phyloP scores from a whole-genome alignment of 2,113 vertebrate species.

The Sinocyclocheilus rhinocerous region DNA sequence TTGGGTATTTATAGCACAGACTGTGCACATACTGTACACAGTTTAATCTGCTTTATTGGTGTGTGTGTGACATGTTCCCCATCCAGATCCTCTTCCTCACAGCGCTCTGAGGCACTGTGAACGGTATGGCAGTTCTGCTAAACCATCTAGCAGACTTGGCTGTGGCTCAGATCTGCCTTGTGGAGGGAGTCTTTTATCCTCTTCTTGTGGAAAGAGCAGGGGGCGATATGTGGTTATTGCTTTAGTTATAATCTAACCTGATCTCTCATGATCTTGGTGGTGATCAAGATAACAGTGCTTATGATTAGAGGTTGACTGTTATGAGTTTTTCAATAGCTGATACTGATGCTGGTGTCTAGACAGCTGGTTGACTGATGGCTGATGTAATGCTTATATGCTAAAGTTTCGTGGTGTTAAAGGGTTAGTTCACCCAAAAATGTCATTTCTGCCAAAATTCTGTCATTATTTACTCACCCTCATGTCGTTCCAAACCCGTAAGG shows the following conservation, averaged over 20 bases:
- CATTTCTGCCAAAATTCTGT: not conserved
- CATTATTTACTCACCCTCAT: too few species aligned
- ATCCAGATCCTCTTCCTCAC: constrained; percentile 5
- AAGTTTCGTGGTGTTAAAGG: not conserved
- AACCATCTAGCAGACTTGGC: constrained; percentile 23
- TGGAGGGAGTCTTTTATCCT: constrained; percentile 7
- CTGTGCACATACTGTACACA: constrained; percentile 10
- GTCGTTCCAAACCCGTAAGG: not conserved
- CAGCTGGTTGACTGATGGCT: not conserved
- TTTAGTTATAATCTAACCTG: constrained; percentile 7
- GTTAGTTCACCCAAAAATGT: not conserved
- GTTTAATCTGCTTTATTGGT: constrained; percentile 34
- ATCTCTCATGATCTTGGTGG: constrained; percentile 10
- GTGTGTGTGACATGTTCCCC: constrained; percentile 7
- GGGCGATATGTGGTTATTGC: not conserved
- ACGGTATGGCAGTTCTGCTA: constrained; percentile 27
- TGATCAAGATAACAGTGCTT: not conserved
- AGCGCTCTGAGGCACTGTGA: constrained; percentile 4
- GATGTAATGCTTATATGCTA: not conserved
- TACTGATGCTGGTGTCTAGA: not conserved
- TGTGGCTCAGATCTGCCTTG: constrained; percentile 11
- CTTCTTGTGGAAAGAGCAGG: constrained; percentile 1
- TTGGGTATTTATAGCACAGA: constrained; percentile 36
- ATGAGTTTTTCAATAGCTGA: not conserved
- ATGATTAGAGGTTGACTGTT: not conserved